Base-by-base conservation (phyloP, 2,888 invertebrate species). In the Melanotus villosus region DNA sequence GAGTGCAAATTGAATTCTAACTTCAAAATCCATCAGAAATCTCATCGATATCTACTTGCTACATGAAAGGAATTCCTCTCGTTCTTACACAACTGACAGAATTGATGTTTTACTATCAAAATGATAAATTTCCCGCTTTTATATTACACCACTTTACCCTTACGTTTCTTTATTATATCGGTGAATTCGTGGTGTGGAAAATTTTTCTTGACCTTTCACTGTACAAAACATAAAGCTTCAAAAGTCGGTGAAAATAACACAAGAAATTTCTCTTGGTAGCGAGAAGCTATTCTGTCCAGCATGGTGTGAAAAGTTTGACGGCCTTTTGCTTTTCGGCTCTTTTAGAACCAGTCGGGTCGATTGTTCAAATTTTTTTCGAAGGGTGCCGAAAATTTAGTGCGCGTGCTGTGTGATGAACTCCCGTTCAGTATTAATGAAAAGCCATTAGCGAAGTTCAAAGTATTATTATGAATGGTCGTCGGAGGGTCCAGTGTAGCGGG, bases 1-100 rank as follows among this genome's bases (percentile, higher is more conserved):
- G 63, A 36, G 68, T 50, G 63, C 62, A 68, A 68, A 68, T 68
- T 68, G 63, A 68, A 68, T 68, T 63, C 43, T 63, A 68, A 68
- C 68, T 63, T 68, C 68, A 41, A 57, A 68, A 67, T 67, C 62
- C 67, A 62, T 67, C 67, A 62, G 26, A 56, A 57, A 63, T 60
- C 59, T 66, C 34, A 57, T 65, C 57, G 56, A 56, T 47, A 56
- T 57, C 19, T 56, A 64, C 54, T 18, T 34, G 54, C 19, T 30
- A 52, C 38, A 50, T 26, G 47, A 26, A n/a, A 56, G 30, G 57
- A 41, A 65, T 41, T 57, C 32, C 30, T 3, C 34, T 18, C n/a
- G 10, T 14, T 26, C 23, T 1, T 50, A 26, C 41, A 0, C 14
- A 36, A 38, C 21, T 26, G 60, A 38, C 36, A 21, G 21, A 41